Evolutionary conservation across 2,888 invertebrate species (phyloP), one percentile per base, ranked within the genome.

Genomic region (Mythimna loreyi): DNA sequence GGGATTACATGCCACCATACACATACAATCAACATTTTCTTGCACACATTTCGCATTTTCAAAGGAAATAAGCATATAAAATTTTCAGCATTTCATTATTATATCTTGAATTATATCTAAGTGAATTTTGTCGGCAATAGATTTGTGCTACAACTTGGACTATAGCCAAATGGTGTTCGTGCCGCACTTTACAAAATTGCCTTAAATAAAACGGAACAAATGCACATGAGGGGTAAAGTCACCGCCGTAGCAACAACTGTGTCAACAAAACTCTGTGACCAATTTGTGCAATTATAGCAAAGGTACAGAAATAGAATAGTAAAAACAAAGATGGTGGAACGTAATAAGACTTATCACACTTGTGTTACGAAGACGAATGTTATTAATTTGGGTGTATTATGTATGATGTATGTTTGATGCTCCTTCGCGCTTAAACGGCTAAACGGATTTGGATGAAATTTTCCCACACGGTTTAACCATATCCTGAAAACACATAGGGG

Each of bases 91-190:
- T 36, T 75, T 36, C 16, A 6, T 52, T 23, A 47, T 40, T 33
- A 53, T 62, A 53, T 40, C 53, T 61, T 58, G 43, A 47, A 43
- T 53, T 21, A 30, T 67, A 56, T 50, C 40, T 50, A 36, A 69
- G 56, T 57, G 30, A 61, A 56, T 75, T 60, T 49, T 36, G 50
- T 57, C 6, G 0, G 36, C 21, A 40, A 62, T 56, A 62, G 43
- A 50, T 62, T 49, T 33, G 21, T 43, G 52, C 45, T 58, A 25
- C 55, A 64, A 50, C 9, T 80, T 80, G 81, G 78, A 61, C 5
- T 36, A 40, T 62, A 16, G 62, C 81, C 77, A 77, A 70, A 55
- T 33, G 3, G 58, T 49, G 43, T 59, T 49, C 47, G 47, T 52
- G 59, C 52, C 30, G 30, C 53, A 55, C 49, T 69, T 63, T 36